phyloP scores from a whole-genome alignment of 2,113 vertebrate species.

The Columba janthina region DNA sequence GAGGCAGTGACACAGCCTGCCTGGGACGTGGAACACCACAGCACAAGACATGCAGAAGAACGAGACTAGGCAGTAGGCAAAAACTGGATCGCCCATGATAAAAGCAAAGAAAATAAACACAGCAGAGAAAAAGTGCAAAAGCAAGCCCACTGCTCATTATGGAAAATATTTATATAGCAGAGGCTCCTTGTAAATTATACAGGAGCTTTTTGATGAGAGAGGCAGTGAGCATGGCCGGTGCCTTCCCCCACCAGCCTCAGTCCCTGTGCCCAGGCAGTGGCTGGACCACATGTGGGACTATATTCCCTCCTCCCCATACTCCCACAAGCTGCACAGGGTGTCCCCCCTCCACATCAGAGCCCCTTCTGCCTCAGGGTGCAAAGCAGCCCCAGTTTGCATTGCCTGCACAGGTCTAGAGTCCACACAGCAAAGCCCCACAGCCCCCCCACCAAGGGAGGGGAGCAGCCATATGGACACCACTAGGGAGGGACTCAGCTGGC shows the following conservation, averaged over 20 bases:
- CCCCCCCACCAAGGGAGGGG: background rate
- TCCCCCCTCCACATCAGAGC: accelerated
- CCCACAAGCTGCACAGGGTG: accelerated
- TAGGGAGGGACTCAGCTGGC: accelerated
- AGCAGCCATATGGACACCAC: background rate
- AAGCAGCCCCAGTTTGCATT: background rate
- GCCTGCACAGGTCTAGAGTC: background rate
- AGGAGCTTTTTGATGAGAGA: background rate
- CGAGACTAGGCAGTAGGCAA: background rate
- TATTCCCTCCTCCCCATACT: accelerated
- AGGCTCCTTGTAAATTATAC: background rate
- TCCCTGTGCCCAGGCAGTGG: accelerated
- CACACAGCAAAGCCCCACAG: background rate
- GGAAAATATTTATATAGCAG: background rate
- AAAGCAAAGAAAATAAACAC: background rate
- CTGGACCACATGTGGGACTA: accelerated
- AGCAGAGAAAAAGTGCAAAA: slow-evolving; percentile 3
- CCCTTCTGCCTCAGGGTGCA: background rate
- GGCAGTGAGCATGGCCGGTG: background rate
- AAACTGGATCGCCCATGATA: background rate
- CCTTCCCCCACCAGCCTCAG: background rate
- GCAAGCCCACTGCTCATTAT: accelerated
- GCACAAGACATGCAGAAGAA: background rate
- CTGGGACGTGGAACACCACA: accelerated
- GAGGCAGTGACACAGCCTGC: background rate